Conservation (phyloP, 2,888 invertebrate species). For the Euzetes globulus region DNA sequence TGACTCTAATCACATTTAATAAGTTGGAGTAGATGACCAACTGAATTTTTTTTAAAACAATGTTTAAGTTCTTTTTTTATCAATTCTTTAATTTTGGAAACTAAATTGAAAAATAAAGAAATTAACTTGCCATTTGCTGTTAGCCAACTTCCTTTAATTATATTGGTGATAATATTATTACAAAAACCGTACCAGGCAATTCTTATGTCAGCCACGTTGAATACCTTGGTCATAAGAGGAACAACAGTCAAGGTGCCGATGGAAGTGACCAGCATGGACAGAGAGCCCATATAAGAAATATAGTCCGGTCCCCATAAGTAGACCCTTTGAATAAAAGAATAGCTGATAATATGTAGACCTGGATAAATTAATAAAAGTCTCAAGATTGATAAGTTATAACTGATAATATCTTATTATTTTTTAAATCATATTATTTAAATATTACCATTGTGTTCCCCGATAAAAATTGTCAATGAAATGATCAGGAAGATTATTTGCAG, state of each 20-base stretch:
- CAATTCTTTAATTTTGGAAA: too few species aligned
- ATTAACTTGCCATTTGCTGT: neutral
- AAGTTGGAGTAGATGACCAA: too few species aligned
- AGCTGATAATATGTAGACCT: neutral
- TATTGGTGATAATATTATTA: too few species aligned
- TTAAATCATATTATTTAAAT: too few species aligned
- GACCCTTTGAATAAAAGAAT: neutral
- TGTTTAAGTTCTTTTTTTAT: too few species aligned
- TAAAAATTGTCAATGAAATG: too few species aligned
- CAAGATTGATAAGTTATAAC: too few species aligned
- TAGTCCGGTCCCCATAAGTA: neutral
- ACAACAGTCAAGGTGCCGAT: neutral
- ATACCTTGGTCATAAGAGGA: neutral
- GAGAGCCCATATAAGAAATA: neutral
- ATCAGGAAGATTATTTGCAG: neutral
- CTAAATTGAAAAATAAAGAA: neutral
- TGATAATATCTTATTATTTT: too few species aligned
- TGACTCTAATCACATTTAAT: too few species aligned
- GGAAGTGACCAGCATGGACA: neutral
- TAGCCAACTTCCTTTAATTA: neutral
- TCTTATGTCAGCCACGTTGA: neutral
- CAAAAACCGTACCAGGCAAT: neutral
- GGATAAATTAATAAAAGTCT: neutral
- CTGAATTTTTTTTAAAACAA: too few species aligned
- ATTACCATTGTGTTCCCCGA: too few species aligned